These are phyloP conservation scores for Anagyrus pseudococci DNA, from an alignment of 2,888 invertebrate species.

Conservation along the genomic window DNA sequence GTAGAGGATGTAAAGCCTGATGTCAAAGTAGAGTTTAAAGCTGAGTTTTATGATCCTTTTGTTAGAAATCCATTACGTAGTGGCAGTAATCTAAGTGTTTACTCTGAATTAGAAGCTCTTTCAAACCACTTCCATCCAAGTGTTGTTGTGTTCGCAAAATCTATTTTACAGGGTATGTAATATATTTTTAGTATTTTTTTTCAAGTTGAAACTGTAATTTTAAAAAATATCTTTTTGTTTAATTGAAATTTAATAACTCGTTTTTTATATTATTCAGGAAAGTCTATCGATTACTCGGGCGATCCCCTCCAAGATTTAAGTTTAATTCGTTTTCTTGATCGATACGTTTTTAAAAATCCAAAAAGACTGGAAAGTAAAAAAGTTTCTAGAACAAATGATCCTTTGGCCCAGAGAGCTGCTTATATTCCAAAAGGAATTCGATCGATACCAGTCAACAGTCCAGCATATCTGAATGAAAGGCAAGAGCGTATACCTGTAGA, in stretches of 20 bases:
- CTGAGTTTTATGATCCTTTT: conserved; percentile 70
- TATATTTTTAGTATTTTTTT: conserved; percentile 11
- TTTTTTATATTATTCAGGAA: conserved; percentile 63
- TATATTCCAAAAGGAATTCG: conserved; percentile 76
- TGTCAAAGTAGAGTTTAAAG: conserved; percentile 45
- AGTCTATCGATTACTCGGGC: conserved; percentile 83
- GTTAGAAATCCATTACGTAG: conserved; percentile 86
- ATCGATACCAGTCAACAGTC: conserved; percentile 76
- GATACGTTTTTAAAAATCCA: conserved; percentile 95
- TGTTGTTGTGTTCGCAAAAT: conserved; percentile 85
- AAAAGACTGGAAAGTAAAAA: conserved; percentile 69
- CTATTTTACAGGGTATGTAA: conserved; percentile 71
- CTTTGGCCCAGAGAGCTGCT: conserved; percentile 71
- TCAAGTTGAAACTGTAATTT: too few species aligned
- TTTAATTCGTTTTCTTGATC: conserved; percentile 87
- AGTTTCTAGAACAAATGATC: conserved; percentile 67
- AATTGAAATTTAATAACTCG: too few species aligned
- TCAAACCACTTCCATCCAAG: conserved; percentile 88
- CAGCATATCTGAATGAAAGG: conserved; percentile 72
- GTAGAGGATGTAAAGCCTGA: conserved; percentile 34
- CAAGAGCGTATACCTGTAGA: conserved; percentile 85
- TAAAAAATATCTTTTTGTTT: not conserved
- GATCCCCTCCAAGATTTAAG: conserved; percentile 95
- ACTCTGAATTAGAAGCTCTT: conserved; percentile 78
- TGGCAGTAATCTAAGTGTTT: conserved; percentile 75